These are phyloP conservation scores for Lagodon rhomboides DNA, from an alignment of 2,797 vertebrate genomes.

Conservation along the genomic window DNA sequence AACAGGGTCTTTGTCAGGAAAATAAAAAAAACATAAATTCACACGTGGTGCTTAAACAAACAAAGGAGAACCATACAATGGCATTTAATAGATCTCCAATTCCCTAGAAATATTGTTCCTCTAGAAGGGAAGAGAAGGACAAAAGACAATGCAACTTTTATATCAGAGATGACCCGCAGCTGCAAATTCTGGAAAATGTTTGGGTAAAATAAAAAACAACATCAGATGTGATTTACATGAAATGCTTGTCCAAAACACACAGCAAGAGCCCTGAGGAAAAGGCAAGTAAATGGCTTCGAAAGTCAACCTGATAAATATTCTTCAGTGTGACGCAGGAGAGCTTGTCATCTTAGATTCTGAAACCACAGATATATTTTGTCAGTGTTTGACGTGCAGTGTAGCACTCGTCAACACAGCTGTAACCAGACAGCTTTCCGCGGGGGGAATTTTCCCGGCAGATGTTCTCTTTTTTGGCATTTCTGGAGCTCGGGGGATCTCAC, in stretches of 20 bases:
- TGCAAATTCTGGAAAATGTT: neutral
- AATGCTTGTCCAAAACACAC: neutral
- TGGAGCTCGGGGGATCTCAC: slow-evolving; percentile 15
- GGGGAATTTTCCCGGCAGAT: slow-evolving; percentile 20
- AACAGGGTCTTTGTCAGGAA: neutral
- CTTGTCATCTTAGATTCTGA: slow-evolving; percentile 8
- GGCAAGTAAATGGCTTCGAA: neutral
- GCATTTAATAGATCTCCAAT: neutral
- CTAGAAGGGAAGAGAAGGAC: too few species aligned
- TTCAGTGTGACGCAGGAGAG: neutral
- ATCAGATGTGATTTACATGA: neutral
- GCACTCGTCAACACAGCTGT: slow-evolving; percentile 4
- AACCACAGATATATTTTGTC: slow-evolving; percentile 12
- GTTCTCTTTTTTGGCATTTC: neutral
- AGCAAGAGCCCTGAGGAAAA: neutral
- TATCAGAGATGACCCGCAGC: neutral
- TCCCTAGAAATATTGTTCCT: neutral
- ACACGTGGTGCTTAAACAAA: slow-evolving; percentile 6
- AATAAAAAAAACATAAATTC: slow-evolving; percentile 6
- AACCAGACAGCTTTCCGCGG: slow-evolving; percentile 7
- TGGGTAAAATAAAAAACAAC: neutral
- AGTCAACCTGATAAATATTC: neutral
- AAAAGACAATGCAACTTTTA: neutral
- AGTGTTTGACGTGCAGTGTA: slow-evolving; percentile 31
- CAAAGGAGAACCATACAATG: neutral